Evolutionary conservation across 2,888 invertebrate species (phyloP).

Genomic region (Apamea sordens): DNA sequence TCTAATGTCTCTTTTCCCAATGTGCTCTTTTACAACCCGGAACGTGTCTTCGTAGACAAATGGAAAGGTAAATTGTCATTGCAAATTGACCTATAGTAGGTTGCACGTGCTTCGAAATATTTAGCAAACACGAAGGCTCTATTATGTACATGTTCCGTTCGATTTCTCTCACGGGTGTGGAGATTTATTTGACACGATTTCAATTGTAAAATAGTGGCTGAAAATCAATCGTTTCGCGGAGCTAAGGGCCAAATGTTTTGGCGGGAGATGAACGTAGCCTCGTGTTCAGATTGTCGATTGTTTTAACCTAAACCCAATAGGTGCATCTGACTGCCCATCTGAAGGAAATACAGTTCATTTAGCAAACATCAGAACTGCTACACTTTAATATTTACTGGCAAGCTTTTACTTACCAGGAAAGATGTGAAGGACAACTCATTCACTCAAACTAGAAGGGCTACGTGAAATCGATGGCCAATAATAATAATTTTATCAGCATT

Average conservation of each 20-base stretch:
- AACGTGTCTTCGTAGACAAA: conserved; percentile 14
- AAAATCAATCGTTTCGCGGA: conserved; percentile 1
- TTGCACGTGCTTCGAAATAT: conserved; percentile 63
- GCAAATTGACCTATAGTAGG: conserved; percentile 68
- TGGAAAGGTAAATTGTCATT: conserved; percentile 62
- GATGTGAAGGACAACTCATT: conserved; percentile 13
- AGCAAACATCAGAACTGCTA: neutral
- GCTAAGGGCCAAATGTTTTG: neutral
- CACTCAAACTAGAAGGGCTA: conserved; percentile 6
- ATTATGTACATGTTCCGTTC: conserved; percentile 43
- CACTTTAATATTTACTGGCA: neutral
- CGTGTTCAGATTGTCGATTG: neutral
- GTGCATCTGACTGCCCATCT: neutral
- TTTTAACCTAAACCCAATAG: neutral
- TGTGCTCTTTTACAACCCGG: conserved; percentile 2
- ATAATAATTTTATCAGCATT: conserved; percentile 48
- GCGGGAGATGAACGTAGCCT: neutral
- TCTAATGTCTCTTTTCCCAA: neutral
- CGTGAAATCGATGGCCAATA: conserved; percentile 50
- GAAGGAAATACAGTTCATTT: neutral
- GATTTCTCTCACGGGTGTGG: conserved; percentile 23
- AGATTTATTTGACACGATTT: conserved; percentile 47
- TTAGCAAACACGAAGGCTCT: conserved; percentile 50
- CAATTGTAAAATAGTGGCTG: conserved; percentile 27
- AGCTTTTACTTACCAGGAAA: conserved; percentile 3